A percentile compares a stretch with the other conserved stretches of the same genome.
phyloP scores from a whole-genome alignment of 1,140 invertebrate species.

The Venturia canescens region DNA sequence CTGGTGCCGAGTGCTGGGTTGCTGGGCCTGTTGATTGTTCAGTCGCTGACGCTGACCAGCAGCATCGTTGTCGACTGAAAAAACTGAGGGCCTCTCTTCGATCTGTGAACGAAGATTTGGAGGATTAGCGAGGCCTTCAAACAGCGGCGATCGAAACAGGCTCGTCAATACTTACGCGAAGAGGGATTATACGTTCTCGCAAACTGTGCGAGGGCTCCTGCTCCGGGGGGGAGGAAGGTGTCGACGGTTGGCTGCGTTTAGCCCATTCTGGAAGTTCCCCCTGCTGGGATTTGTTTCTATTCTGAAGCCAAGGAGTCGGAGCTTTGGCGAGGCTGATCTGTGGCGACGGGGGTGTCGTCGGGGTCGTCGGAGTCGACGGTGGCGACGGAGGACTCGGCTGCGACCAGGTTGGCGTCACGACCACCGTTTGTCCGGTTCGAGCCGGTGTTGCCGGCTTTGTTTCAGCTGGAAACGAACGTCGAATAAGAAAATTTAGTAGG shows the following conservation, averaged over 20 bases:
- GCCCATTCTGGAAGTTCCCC: constrained; percentile 76
- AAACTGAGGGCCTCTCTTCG: constrained; percentile 74
- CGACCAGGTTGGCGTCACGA: background rate
- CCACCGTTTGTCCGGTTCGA: constrained; percentile 30
- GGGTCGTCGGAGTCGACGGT: constrained; percentile 63
- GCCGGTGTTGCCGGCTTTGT: constrained; percentile 56
- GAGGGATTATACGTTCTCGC: constrained; percentile 66
- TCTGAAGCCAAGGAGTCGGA: constrained; percentile 80
- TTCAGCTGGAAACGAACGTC: background rate
- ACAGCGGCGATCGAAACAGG: background rate
- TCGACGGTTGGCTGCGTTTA: constrained; percentile 67
- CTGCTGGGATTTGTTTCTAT: constrained; percentile 70
- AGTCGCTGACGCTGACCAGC: constrained; percentile 74
- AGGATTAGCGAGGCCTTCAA: constrained; percentile 3
- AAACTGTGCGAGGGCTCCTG: constrained; percentile 54
- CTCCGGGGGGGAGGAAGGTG: constrained; percentile 78
- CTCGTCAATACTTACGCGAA: constrained; percentile 62
- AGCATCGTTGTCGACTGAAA: constrained; percentile 66
- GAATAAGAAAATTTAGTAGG: too few relatives aligned
- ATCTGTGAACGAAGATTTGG: constrained; percentile 59
- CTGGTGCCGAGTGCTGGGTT: constrained; percentile 69
- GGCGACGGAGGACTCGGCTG: constrained; percentile 44
- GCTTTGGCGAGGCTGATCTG: constrained; percentile 76
- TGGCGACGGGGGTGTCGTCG: constrained; percentile 69
- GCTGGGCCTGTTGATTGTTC: constrained; percentile 71